Evolutionary conservation across 2,113 vertebrate genomes (phyloP).

Genomic region (Hystrix brachyura): DNA sequence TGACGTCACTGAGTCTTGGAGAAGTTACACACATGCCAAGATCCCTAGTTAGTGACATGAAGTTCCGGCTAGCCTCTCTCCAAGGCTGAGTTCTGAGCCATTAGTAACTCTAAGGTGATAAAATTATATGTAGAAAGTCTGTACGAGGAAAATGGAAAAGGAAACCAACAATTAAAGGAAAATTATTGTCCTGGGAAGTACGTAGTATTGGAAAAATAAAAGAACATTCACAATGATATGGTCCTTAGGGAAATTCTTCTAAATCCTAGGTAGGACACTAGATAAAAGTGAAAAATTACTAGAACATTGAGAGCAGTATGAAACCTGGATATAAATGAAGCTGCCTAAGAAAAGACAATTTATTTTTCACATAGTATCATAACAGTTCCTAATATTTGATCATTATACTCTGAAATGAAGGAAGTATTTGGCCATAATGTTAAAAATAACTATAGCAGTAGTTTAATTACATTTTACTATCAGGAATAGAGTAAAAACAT

Average conservation of each 20-base stretch:
- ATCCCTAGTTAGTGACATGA: not conserved
- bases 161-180: constrained; percentile 74
- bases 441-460: not conserved
- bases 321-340: constrained; percentile 77
- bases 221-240: constrained; percentile 71
- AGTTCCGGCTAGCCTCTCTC: not conserved
- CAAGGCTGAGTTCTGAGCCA: not conserved
- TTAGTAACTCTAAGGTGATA: not conserved
- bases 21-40: accelerated
- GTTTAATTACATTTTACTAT: not conserved
- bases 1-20: not conserved
- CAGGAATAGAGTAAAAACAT: not conserved
- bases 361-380: constrained; percentile 75
- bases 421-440: not conserved
- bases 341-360: constrained; percentile 79
- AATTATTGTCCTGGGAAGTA: constrained; percentile 74
- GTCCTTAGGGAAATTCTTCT: constrained; percentile 68
- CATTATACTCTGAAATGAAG: not conserved
- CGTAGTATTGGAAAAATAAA: constrained; percentile 52
- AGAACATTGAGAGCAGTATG: constrained; percentile 82
- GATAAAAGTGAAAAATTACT: constrained; percentile 79
- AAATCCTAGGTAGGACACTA: constrained; percentile 77
- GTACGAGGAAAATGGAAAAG: constrained; percentile 13
- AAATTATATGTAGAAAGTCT: not conserved
- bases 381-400: constrained; percentile 32